A percentile compares a stretch with the other conserved stretches of the same genome.
Conservation (phyloP, 92 coral and sea anemone genomes). For the Epizoanthus illoricatus region DNA sequence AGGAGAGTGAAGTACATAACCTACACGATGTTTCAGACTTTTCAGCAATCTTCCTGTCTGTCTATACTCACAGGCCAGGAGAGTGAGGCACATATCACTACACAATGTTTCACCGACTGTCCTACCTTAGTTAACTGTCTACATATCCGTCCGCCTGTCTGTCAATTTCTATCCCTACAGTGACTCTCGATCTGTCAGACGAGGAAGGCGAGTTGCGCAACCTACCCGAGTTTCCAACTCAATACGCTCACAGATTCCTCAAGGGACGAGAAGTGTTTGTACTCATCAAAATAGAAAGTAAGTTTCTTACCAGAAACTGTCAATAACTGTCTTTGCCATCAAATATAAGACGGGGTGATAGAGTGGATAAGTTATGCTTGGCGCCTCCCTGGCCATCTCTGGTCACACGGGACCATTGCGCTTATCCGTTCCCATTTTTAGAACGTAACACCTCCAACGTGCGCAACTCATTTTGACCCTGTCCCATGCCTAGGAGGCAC, state of each 20-base stretch:
- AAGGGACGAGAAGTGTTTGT: slow-evolving; percentile 74
- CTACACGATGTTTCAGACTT: no score
- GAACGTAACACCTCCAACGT: no score
- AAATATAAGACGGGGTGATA: neutral
- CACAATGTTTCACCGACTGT: neutral
- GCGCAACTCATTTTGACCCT: no score
- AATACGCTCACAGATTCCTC: slow-evolving; percentile 77
- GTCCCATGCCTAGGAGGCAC: no score
- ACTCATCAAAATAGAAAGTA: slow-evolving; percentile 76
- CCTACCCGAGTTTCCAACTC: slow-evolving; percentile 65
- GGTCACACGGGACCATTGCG: no score
- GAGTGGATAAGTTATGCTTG: no score
- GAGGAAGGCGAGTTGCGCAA: slow-evolving; percentile 82
- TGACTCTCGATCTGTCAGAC: slow-evolving; percentile 73
- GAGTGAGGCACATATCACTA: no score
- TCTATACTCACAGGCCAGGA: no score
- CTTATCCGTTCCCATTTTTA: no score
- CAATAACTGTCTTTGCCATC: neutral
- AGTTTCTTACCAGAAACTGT: slow-evolving; percentile 16
- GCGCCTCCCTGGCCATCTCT: no score
- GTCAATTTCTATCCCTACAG: slow-evolving; percentile 33
- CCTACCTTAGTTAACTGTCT: neutral
- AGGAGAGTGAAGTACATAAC: no score
- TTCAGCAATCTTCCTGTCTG: no score
- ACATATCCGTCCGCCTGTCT: neutral